Evolutionary conservation across 1,140 invertebrate species (phyloP).

Genomic region (Sinella curviseta): DNA sequence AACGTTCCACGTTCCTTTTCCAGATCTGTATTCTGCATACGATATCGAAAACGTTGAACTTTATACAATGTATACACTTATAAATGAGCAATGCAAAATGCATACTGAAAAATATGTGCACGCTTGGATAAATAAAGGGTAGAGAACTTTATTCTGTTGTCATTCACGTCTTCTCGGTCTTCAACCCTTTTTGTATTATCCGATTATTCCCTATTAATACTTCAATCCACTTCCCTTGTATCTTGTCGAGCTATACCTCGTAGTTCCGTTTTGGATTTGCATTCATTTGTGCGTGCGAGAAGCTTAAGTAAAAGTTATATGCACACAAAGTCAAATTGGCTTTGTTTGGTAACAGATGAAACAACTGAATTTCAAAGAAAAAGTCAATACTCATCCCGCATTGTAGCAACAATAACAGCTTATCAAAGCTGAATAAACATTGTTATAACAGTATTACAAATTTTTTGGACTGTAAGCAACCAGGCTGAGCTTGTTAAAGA

Average conservation of each 20-base stretch:
- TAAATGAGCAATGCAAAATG: no score
- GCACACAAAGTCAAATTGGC: not conserved
- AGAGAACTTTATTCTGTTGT: no score
- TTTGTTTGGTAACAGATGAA: not conserved
- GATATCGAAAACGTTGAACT: no score
- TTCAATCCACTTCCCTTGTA: not conserved
- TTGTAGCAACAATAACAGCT: not conserved
- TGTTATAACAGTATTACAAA: not conserved
- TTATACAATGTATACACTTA: no score
- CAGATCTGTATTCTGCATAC: no score
- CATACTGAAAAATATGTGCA: no score
- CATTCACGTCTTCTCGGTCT: no score
- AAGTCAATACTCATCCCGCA: not conserved
- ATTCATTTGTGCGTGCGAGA: not conserved
- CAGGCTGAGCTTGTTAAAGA: not conserved
- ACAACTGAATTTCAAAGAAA: not conserved
- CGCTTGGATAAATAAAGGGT: no score
- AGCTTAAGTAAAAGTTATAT: not conserved
- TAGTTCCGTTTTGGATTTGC: slow-evolving; percentile 18
- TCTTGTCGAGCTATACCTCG: not conserved
- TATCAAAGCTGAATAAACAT: slow-evolving; percentile 19
- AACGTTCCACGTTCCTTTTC: no score
- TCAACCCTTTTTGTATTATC: slow-evolving; percentile 11
- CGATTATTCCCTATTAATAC: not conserved
- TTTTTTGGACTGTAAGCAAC: not conserved